Conservation (phyloP, 2,113 vertebrate genomes). For the Sander lucioperca region DNA sequence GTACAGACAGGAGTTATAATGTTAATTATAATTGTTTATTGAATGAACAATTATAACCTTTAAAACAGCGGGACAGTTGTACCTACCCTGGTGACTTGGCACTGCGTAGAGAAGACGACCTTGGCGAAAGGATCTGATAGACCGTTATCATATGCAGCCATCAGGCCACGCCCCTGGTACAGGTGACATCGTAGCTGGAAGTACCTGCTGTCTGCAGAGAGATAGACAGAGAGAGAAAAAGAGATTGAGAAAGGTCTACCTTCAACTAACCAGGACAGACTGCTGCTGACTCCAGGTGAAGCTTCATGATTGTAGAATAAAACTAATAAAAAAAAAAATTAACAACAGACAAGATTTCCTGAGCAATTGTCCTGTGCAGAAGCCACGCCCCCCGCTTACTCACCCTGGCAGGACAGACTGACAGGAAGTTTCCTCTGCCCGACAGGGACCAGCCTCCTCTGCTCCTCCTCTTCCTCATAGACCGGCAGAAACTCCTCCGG, state of each 20-base stretch:
- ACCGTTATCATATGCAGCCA: constrained; percentile 92
- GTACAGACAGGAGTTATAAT: too few species aligned
- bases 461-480: constrained; percentile 72
- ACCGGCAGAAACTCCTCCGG: constrained; percentile 88
- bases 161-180: constrained; percentile 92
- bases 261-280: not conserved
- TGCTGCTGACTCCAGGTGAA: not conserved
- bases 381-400: constrained; percentile 1
- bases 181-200: constrained; percentile 95
- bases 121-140: constrained; percentile 92
- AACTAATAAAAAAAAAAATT: too few species aligned
- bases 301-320: not conserved
- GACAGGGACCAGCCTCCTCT: not conserved
- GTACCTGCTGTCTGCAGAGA: constrained; percentile 86
- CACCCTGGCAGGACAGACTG: constrained; percentile 88
- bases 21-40: not conserved
- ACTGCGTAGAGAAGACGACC: constrained; percentile 93
- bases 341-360: not conserved
- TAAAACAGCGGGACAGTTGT: too few species aligned
- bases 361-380: not conserved
- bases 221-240: not conserved
- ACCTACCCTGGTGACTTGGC: constrained; percentile 89
- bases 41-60: not conserved
- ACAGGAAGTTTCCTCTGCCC: constrained; percentile 77
- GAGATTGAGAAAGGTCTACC: too few species aligned